These are phyloP conservation scores for Xestobium rufovillosum DNA, from an alignment of 2,888 invertebrate genomes.

Conservation along the genomic window DNA sequence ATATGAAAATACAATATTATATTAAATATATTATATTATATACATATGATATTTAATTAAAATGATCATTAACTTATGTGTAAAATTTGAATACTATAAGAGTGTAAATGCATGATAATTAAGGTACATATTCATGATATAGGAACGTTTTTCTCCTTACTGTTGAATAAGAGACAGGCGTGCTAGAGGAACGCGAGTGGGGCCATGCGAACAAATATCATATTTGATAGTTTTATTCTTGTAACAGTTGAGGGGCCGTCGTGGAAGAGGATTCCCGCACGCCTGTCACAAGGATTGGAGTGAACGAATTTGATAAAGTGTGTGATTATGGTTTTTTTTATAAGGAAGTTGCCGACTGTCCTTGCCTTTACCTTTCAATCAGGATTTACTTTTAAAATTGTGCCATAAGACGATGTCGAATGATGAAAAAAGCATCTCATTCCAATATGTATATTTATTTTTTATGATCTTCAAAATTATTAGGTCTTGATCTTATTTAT, in stretches of 20 bases:
- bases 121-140: conserved; percentile 34
- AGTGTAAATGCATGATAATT: conserved; percentile 40
- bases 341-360: conserved; percentile 34
- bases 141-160: conserved; percentile 41
- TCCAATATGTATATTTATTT: conserved; percentile 23
- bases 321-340: conserved; percentile 34
- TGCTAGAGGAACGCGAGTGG: conserved; percentile 30
- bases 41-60: conserved; percentile 38
- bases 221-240: conserved; percentile 32
- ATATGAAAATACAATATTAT: conserved; percentile 35
- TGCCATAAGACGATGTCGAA: conserved; percentile 16
- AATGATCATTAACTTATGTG: conserved; percentile 38
- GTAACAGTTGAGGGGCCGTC: no score
- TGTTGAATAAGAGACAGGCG: conserved; percentile 39
- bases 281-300: conserved; percentile 34
- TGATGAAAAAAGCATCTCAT: conserved; percentile 17
- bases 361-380: conserved; percentile 34
- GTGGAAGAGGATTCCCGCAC: conserved; percentile 29
- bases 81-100: conserved; percentile 36
- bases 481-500: conserved; percentile 25
- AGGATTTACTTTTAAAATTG: conserved; percentile 17
- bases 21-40: conserved; percentile 24
- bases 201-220: conserved; percentile 27
- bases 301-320: conserved; percentile 43
- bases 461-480: conserved; percentile 22